Base-by-base conservation (phyloP, 2,113 vertebrate species). In the Tinamus guttatus region DNA sequence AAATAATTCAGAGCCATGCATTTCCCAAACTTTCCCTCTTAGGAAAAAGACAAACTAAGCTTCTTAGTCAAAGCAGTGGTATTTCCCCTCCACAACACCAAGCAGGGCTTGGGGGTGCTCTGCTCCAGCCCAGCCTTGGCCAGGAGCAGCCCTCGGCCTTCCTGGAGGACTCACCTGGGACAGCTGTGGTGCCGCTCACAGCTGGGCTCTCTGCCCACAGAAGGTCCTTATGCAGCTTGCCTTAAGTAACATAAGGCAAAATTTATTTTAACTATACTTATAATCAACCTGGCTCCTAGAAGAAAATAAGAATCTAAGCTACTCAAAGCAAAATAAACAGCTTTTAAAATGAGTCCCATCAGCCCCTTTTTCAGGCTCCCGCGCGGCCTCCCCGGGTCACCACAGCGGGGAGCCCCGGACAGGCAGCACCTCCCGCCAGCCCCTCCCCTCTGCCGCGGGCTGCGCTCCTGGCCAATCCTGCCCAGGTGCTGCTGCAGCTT, bases 11-110 rank as follows among this genome's bases (percentile, higher is more conserved):
- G 41, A 73, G 81, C 81, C 15, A 80, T 14, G 14, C 19, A 56
- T 78, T 94, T 81, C 34, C 32, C 83, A 83, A 84, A 36, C 51
- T 90, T 85, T 80, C 62, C 28, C 21, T 34, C 74, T 85, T 75
- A 71, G 69, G 88, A 87, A 36, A 85, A 68, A 85, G 71, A 17
- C n/a, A 84, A 95, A 51, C 24, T 16, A 85, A 91, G 38, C 43
- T 93, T 47, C 74, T 90, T 88, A 0, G 13, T 71, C 60, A 56
- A 81, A 93, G 18, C 27, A 68, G 41, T 67, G 56, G 59, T 2
- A 0, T 40, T 81, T 41, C 85, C 51, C 19, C 18, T 62, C 34
- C 58, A 86, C 83, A 90, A 75, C 0, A 86, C 60, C 90, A 41
- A 3, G 40, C 0, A 4, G 24, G n/a, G 69, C 70, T 83, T 71